Base-by-base conservation (phyloP, 1,140 invertebrate species). In the Thaumetopoea pityocampa region DNA sequence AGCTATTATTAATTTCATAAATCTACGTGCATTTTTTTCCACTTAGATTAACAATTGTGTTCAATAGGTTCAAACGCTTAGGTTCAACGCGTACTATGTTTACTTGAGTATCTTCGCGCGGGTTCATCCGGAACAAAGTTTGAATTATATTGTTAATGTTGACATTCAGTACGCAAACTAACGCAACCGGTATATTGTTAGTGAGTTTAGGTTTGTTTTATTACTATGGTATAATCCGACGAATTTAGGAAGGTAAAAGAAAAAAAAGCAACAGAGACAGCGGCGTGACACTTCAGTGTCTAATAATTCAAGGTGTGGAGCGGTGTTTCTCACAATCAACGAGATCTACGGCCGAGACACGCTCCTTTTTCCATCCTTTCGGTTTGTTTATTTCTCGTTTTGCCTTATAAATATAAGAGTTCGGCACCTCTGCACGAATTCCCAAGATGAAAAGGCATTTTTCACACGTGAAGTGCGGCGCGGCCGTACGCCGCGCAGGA, bases 351-450 rank as follows among this genome's bases (percentile, higher is more conserved):
- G 58, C 66, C 62, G 63, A 62, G 50, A 64, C 53, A 52, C 46
- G 58, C 60, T 43, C 34, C 29, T 67, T 78, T 74, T 76, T 65
- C 52, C 45, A 65, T 63, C 65, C 57, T 64, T 77, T 72, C 64
- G 57, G 66, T 71, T 76, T 72, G 62, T 77, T 78, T 76, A 78
- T 76, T 73, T 67, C 59, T 55, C 60, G 48, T 63, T 70, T 60
- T 61, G 54, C 67, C 65, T 68, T 74, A 81, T 78, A 80, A 77
- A 74, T 80, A 77, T 72, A 77, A 67, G 67, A 77, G 67, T 77
- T 74, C 53, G 66, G 69, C 61, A 74, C 66, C 59, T 72, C 49
- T 55, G 57, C 61, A 63, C 67, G 67, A 70, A 80, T 77, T 78
- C 71, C 73, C 73, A 59, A 77, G 76, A 69, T 77, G 62, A 72